Base-by-base conservation (phyloP, 1,140 invertebrate species). In the Caenorhabditis briggsae region DNA sequence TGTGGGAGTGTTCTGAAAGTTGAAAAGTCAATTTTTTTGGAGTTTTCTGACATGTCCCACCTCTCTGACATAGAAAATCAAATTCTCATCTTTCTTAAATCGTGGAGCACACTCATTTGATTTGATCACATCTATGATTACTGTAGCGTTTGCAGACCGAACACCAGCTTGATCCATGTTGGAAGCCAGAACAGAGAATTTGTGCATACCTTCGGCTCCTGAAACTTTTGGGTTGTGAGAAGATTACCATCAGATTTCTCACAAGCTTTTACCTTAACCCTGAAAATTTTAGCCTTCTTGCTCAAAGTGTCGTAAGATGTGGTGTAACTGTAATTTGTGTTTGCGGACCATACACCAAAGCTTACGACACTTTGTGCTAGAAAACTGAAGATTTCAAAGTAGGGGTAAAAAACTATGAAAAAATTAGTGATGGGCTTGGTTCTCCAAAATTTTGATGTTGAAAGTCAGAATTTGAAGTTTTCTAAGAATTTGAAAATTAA, bases 131-230 rank as follows among this genome's bases (percentile, higher is more conserved):
- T 78, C 70, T 12, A 78, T 78, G 43, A 78, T 53, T 78, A 78
- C 70, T 48, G 70, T 78, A 78, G 46, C 70, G 14, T 48, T 78
- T 6, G 70, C 70, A 3, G 70, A 78, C 23, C 70, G 43, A 23
- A 78, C 70, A 14, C 70, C 70, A 14, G 70, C 70, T 78, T 78
- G 70, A n/a, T 78, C 70, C n/a, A 78, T 48, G 41, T n/a, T 78
- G 43, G 25, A 43, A 53, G 70, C 70, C 3, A 78, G 70, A 1
- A 78, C 70, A 7, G 70, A 78, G 9, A 78, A 78, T 11, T 78
- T 78, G 20, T 78, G 70, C 70, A 78, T 78, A 53, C 70, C 70
- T 53, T 53, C 70, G 70, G 33, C 14, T 12, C 70, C 70, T 78
- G 64, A 46, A 70, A 70, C 3, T 33, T 33, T 33, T 33, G 33